These are phyloP conservation scores for Macrotrachela quadricornifera DNA, from an alignment of 1,140 invertebrate species.

Conservation along the genomic window DNA sequence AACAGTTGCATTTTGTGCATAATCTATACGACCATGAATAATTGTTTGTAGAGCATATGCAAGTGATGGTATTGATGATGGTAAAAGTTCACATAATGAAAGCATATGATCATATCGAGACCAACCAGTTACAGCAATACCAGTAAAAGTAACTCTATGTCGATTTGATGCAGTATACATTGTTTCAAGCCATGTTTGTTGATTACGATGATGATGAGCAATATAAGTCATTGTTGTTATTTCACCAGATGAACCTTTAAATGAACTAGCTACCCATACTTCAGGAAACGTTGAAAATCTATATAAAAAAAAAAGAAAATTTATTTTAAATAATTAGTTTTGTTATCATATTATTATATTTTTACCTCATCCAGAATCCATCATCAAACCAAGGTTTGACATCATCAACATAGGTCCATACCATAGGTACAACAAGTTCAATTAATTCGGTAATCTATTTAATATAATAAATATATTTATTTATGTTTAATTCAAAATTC, in stretches of 20 bases:
- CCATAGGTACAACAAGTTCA: neutral
- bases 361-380: neutral
- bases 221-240: neutral
- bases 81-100: slow-evolving; percentile 3
- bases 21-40: slow-evolving; percentile 11
- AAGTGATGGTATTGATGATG: neutral
- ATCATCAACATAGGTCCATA: neutral
- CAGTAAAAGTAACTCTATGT: neutral
- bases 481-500: neutral
- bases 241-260: slow-evolving; percentile 2
- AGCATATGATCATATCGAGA: slow-evolving; percentile 8
- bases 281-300: neutral
- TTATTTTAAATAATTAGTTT: neutral
- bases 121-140: slow-evolving; percentile 6
- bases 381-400: neutral
- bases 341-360: neutral
- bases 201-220: neutral
- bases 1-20: no score
- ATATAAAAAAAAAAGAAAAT: neutral
- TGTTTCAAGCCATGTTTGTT: slow-evolving; percentile 1
- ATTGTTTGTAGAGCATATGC: slow-evolving; percentile 1
- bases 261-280: slow-evolving; percentile 7
- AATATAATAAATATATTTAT: no score
- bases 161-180: neutral
- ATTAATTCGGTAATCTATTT: no score